Evolutionary conservation across 2,113 vertebrate species (phyloP).

Genomic region (Talpa occidentalis): DNA sequence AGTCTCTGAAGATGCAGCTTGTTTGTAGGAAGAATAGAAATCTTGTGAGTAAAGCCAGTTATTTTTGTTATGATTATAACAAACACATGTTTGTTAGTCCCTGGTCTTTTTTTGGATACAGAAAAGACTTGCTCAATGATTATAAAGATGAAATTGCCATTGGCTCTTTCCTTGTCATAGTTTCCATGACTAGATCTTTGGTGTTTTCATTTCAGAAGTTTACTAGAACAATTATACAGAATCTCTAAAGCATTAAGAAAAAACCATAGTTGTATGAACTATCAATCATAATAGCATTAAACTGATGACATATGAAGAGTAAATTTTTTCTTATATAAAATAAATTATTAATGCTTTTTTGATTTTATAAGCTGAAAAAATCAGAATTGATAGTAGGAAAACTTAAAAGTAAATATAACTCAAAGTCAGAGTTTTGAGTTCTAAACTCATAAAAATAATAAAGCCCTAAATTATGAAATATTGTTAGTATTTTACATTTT

Average conservation of each 20-base stretch:
- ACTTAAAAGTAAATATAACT: not conserved
- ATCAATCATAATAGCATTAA: not conserved
- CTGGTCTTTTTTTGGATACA: slow-evolving; percentile 57
- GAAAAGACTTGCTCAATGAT: slow-evolving; percentile 47
- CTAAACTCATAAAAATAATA: not conserved
- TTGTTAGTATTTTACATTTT: too few species aligned
- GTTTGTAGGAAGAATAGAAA: not conserved
- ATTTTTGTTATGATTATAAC: slow-evolving; percentile 66
- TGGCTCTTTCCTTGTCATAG: slow-evolving; percentile 52
- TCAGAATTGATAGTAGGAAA: not conserved
- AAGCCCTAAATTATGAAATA: too few species aligned
- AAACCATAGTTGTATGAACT: slow-evolving; percentile 63
- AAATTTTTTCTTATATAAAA: not conserved
- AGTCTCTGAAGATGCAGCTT: not conserved
- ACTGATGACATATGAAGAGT: slow-evolving; percentile 18
- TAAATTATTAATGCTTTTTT: not conserved
- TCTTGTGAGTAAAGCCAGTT: slow-evolving; percentile 4
- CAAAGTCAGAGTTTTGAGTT: not conserved
- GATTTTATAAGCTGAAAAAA: not conserved
- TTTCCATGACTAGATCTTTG: slow-evolving; percentile 63
- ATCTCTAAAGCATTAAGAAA: slow-evolving; percentile 56
- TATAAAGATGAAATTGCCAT: slow-evolving; percentile 64
- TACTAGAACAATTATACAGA: slow-evolving; percentile 58
- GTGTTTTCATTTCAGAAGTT: slow-evolving; percentile 57
- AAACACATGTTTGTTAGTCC: slow-evolving; percentile 46